Evolutionary conservation across 2,888 invertebrate species (phyloP), one percentile per base, ranked within the genome.

Genomic region (Dynastes maya): DNA sequence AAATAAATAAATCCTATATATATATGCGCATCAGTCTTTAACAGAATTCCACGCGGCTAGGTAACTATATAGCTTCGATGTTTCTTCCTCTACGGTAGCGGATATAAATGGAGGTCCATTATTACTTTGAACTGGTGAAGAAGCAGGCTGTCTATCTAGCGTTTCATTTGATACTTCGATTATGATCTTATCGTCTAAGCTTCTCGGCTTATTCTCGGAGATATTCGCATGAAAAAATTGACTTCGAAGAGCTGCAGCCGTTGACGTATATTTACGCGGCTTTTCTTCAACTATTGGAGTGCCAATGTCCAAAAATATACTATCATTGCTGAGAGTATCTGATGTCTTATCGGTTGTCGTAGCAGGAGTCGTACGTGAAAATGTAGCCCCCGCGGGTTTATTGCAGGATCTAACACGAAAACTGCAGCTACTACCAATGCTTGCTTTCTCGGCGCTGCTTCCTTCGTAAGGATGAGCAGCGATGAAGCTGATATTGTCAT

Each of bases 401-500:
- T 61, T 67, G 64, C 80, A 58, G 55, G 55, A 80, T 78, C 79
- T 80, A 45, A 32, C 76, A 67, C 88, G 84, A 81, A 88, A 89
- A 84, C 86, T 89, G 80, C 87, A 88, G 27, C 86, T 85, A 64
- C 89, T 88, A 78, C 87, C 89, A 32, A 88, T 88, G 81, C 88
- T 88, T 2, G 88, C 85, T 80, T 90, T 90, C 79, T 90, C 89
- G n/a, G 86, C 86, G 16, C 84, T 84, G n/a, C 84, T 84, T 27
- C 83, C 82, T 45, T 83, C 83, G 63, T 82, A 83, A 37, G 83
- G 81, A 40, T 88, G 87, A 5, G 89, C 85, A 67, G 89, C 90
- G 75, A 92, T 90, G 84, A 91, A 91, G 83, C 91, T 92, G 78
- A 93, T 91, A 81, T 92, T 92, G 85, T 92, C 92, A 83, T 93